phyloP scores from a whole-genome alignment of 1,140 invertebrate species.

The Platorchestia sp. region DNA sequence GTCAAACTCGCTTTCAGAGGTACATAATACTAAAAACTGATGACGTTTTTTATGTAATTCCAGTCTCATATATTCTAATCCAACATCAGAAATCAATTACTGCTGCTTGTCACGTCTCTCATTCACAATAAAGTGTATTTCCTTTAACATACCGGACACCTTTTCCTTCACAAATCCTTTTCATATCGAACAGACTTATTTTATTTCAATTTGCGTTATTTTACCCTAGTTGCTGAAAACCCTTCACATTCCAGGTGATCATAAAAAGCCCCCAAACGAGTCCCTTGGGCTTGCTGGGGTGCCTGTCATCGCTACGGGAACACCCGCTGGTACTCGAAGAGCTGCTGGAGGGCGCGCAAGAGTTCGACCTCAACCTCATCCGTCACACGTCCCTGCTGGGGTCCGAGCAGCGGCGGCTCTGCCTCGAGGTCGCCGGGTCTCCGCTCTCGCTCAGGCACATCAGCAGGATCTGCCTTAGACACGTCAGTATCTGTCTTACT shows the following conservation, averaged over 20 bases:
- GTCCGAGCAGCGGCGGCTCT: slow-evolving; percentile 77
- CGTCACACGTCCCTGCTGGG: slow-evolving; percentile 78
- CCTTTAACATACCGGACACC: neutral
- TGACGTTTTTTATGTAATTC: neutral
- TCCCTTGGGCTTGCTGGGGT: slow-evolving; percentile 84
- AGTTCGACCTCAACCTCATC: slow-evolving; percentile 86
- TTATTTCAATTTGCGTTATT: neutral
- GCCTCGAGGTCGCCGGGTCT: slow-evolving; percentile 78
- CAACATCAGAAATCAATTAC: neutral
- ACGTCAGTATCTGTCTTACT: neutral
- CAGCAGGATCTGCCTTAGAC: slow-evolving; percentile 76
- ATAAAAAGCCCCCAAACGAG: slow-evolving; percentile 87
- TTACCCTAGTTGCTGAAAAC: neutral
- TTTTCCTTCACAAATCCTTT: neutral
- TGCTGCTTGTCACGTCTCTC: neutral
- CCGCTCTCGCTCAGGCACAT: slow-evolving; percentile 80
- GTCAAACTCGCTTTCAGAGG: too few relatives aligned
- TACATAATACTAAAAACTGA: neutral
- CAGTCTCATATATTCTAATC: neutral
- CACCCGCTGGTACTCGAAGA: slow-evolving; percentile 78
- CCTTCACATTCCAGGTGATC: slow-evolving; percentile 74
- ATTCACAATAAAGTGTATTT: neutral
- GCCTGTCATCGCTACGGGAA: slow-evolving; percentile 78
- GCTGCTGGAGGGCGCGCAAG: slow-evolving; percentile 83
- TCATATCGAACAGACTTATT: neutral